A percentile compares a stretch with the other conserved stretches of the same genome.
These are phyloP conservation scores for Bucorvus abyssinicus DNA, from an alignment of 2,797 vertebrate species.

Conservation along the genomic window DNA sequence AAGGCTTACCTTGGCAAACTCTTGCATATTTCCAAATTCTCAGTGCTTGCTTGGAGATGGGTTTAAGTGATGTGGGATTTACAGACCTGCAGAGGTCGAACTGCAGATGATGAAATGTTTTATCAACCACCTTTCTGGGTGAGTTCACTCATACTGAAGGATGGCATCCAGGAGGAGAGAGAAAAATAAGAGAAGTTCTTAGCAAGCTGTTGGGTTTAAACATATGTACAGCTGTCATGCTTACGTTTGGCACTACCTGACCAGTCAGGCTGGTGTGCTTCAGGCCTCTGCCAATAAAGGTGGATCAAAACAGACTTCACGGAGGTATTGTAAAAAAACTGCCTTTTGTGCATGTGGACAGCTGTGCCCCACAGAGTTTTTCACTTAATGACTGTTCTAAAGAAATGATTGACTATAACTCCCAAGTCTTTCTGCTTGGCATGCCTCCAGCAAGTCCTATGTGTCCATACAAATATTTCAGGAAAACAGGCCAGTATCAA, in stretches of 20 bases:
- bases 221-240: rapidly evolving
- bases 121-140: background rate
- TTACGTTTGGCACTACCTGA: background rate
- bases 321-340: background rate
- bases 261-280: background rate
- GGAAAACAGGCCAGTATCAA: background rate
- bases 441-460: background rate
- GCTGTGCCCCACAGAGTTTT: background rate
- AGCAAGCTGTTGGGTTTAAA: background rate
- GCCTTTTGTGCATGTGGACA: background rate
- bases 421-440: background rate
- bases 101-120: background rate
- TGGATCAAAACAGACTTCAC: background rate
- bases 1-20: background rate
- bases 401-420: background rate
- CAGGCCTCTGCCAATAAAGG: background rate
- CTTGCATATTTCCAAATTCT: background rate
- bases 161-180: background rate
- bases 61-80: background rate
- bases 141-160: background rate
- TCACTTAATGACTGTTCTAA: background rate
- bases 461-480: background rate
- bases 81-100: background rate
- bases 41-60: background rate
- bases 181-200: background rate